Evolutionary conservation across 2,113 vertebrate genomes (phyloP).

Genomic region (Leucosticte australis): DNA sequence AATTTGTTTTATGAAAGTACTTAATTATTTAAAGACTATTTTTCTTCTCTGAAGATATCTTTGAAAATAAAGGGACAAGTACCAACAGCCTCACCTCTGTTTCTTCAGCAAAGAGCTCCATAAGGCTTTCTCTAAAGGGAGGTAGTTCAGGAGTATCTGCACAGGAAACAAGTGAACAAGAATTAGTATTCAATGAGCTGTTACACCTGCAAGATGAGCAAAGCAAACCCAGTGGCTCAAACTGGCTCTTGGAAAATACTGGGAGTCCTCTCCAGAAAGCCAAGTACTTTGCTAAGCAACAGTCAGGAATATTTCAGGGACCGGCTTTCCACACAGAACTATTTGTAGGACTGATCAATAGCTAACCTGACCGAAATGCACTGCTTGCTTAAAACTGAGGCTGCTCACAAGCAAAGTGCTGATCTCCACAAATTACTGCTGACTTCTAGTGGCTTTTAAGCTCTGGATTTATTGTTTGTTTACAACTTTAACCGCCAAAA

Average conservation of each 20-base stretch:
- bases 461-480: background rate
- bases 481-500: background rate
- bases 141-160: conserved; percentile 95
- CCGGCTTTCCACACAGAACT: background rate
- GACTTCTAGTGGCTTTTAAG: background rate
- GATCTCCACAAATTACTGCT: background rate
- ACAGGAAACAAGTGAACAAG: background rate
- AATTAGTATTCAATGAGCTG: background rate
- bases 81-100: conserved; percentile 81
- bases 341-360: background rate
- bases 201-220: background rate
- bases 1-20: background rate
- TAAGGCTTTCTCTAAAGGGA: conserved; percentile 86
- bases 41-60: background rate
- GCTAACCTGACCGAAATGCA: background rate
- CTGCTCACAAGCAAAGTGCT: background rate
- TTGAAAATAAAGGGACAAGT: background rate
- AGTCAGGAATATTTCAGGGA: background rate
- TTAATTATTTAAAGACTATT: conserved; percentile 36
- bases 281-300: background rate
- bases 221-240: background rate
- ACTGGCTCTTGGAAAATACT: background rate
- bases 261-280: background rate
- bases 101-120: conserved; percentile 92
- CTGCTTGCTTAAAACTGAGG: background rate